A percentile compares a stretch with the other conserved stretches of the same genome.
Conservation (phyloP, 2,113 vertebrate genomes). For the Laticauda colubrina region DNA sequence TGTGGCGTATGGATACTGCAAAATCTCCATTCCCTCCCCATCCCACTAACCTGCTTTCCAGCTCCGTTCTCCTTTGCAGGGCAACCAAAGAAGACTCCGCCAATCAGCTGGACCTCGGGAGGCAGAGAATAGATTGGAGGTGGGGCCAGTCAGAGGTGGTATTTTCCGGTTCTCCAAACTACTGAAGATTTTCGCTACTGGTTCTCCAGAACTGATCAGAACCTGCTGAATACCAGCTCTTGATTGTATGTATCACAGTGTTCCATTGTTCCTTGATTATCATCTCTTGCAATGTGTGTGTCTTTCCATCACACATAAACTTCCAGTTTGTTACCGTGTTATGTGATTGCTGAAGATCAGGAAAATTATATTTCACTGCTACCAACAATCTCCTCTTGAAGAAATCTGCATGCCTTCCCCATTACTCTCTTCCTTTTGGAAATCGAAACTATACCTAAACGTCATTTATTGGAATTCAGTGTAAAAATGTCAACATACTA, state of each 20-base stretch:
- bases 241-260: neutral
- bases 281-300: constrained; percentile 31
- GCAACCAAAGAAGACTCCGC: too few species aligned
- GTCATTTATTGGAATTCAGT: neutral
- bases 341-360: constrained; percentile 16
- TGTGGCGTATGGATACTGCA: too few species aligned
- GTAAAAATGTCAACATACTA: neutral
- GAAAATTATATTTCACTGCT: neutral
- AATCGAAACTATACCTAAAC: neutral
- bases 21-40: too few species aligned
- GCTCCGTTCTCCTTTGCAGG: too few species aligned
- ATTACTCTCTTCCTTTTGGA: neutral
- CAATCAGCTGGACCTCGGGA: too few species aligned
- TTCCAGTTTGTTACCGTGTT: constrained; percentile 42
- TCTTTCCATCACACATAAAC: constrained; percentile 37
- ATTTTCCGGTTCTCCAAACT: too few species aligned
- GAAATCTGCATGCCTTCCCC: neutral
- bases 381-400: neutral
- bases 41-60: too few species aligned
- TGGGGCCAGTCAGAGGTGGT: too few species aligned
- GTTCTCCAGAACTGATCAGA: too few species aligned
- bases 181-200: too few species aligned
- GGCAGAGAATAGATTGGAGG: too few species aligned
- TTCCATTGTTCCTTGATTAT: constrained; percentile 46
- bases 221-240: too few species aligned